Percentiles rank a stretch among this genome's conserved stretches.
These are phyloP conservation scores for Ranitomeya imitator DNA, from an alignment of 2,113 vertebrate species.

Conservation along the genomic window DNA sequence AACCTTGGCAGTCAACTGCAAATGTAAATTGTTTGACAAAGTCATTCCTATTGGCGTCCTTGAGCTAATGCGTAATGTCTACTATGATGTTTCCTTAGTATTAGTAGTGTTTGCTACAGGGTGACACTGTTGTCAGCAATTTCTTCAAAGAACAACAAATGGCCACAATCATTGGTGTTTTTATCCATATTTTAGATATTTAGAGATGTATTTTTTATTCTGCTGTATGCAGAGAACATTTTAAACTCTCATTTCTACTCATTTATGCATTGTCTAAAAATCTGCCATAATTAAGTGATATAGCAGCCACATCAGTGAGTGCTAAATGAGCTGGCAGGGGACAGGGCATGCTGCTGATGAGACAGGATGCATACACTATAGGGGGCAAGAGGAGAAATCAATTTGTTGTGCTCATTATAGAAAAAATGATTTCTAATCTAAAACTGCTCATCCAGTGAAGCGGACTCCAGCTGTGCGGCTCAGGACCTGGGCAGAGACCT, in stretches of 20 bases:
- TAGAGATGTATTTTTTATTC: constrained; percentile 1
- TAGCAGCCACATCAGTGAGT: constrained; percentile 56
- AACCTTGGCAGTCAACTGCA: background rate
- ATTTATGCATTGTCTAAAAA: constrained; percentile 51
- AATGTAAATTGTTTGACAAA: constrained; percentile 29
- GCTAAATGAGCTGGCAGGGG: constrained; percentile 58
- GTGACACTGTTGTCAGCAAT: constrained; percentile 14
- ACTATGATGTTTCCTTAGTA: constrained; percentile 23
- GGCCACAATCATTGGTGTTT: background rate
- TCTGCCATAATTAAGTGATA: constrained; percentile 56
- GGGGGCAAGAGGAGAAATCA: constrained; percentile 55
- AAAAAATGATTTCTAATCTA: constrained; percentile 58
- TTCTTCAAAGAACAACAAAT: constrained; percentile 9
- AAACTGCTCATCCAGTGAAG: constrained; percentile 57
- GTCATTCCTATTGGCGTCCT: background rate
- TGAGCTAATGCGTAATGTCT: background rate
- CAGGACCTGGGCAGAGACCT: constrained; percentile 53
- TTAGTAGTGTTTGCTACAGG: constrained; percentile 9
- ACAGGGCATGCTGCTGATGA: constrained; percentile 55
- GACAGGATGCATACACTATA: constrained; percentile 58
- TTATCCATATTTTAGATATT: background rate
- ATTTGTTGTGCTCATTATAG: constrained; percentile 59
- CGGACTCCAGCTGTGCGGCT: constrained; percentile 52
- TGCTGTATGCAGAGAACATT: constrained; percentile 30
- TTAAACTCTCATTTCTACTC: constrained; percentile 41